Evolutionary conservation across 1,140 invertebrate species (phyloP).

Genomic region (Caenorhabditis briggsae): DNA sequence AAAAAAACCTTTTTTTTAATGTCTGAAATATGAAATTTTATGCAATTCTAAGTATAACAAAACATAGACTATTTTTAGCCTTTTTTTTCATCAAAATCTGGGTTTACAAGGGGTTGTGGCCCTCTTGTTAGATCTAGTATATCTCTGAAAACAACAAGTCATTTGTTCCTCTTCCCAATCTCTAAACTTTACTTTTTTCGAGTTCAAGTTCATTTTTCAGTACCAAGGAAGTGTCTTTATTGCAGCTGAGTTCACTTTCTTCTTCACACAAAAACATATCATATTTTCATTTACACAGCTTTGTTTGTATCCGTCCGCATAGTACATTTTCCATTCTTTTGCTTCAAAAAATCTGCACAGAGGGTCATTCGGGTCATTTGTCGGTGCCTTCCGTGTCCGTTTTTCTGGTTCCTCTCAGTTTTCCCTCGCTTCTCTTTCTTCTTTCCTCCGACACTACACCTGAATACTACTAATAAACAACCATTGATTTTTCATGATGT

Average conservation of each 20-base stretch:
- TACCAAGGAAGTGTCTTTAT: not conserved
- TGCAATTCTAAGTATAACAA: no score
- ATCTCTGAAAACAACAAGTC: no score
- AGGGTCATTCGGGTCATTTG: constrained; percentile 35
- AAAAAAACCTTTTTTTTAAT: no score
- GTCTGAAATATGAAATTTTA: no score
- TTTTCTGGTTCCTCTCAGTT: not conserved
- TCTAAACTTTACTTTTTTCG: not conserved
- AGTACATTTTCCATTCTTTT: not conserved
- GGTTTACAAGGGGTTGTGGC: no score
- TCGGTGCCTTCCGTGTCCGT: not conserved
- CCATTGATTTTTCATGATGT: constrained; percentile 7
- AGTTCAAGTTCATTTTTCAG: not conserved
- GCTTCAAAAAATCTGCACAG: not conserved
- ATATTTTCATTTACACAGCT: constrained; percentile 29
- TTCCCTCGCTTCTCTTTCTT: not conserved
- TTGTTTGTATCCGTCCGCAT: constrained; percentile 46
- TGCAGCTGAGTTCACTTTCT: not conserved
- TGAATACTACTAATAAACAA: constrained; percentile 51
- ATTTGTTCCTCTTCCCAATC: not conserved
- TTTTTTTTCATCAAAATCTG: no score
- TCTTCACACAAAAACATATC: not conserved
- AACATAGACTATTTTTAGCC: no score
- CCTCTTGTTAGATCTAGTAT: no score
- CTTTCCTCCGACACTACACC: not conserved